Evolutionary conservation across 2,888 invertebrate genomes (phyloP).

Genomic region (Microplitis manilae): DNA sequence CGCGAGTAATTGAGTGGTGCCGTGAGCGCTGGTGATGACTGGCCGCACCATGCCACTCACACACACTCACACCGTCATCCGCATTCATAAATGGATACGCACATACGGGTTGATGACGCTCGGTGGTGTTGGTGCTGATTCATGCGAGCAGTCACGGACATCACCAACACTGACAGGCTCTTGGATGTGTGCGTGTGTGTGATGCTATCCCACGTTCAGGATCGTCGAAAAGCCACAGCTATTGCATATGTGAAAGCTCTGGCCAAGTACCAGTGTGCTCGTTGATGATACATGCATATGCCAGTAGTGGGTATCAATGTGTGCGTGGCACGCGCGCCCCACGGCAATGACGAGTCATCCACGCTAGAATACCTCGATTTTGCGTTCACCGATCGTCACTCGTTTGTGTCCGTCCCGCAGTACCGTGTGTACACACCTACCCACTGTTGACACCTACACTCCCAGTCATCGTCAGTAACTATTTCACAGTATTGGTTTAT

Average conservation of each 20-base stretch:
- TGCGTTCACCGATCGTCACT: conserved; percentile 48
- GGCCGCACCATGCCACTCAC: conserved; percentile 49
- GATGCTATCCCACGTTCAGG: not conserved
- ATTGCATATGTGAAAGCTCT: not conserved
- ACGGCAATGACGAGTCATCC: conserved; percentile 72
- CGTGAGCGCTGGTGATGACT: conserved; percentile 57
- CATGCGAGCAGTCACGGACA: conserved; percentile 33
- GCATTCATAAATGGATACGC: conserved; percentile 8
- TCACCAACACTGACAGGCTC: conserved; percentile 14
- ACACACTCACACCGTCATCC: conserved; percentile 15
- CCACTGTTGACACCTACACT: conserved; percentile 30
- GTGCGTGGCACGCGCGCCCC: conserved; percentile 70
- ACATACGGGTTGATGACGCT: not conserved
- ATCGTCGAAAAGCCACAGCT: conserved; percentile 11
- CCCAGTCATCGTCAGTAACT: conserved; percentile 30
- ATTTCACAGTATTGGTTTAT: not conserved
- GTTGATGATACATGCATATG: conserved; percentile 21
- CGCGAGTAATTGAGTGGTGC: conserved; percentile 71
- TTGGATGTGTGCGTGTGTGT: not conserved
- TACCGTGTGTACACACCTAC: conserved; percentile 30
- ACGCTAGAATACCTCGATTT: conserved; percentile 69
- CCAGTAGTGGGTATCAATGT: conserved; percentile 43
- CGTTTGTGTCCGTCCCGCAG: conserved; percentile 28
- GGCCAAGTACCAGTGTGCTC: conserved; percentile 10
- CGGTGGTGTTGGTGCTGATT: not conserved